A percentile compares a stretch with the other conserved stretches of the same genome.
These are phyloP conservation scores for Cyrtonyx montezumae DNA, from an alignment of 2,113 vertebrate species.

Conservation along the genomic window DNA sequence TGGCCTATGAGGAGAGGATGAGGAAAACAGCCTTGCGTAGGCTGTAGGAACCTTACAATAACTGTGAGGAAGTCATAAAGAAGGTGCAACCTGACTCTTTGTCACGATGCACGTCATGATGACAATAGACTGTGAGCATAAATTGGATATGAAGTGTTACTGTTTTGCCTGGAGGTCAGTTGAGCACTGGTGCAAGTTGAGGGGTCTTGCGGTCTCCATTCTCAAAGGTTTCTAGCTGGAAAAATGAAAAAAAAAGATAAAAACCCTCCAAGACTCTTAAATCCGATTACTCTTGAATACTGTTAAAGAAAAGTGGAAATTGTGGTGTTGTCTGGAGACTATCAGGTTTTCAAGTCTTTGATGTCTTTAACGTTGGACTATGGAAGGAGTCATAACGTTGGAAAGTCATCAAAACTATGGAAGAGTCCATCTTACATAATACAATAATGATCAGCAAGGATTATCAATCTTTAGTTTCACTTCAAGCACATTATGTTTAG, in stretches of 20 bases:
- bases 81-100: background rate
- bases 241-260: background rate
- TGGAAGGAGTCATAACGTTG: too few species aligned
- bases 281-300: background rate
- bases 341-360: background rate
- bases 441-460: background rate
- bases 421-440: background rate
- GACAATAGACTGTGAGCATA: fast-evolving
- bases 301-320: background rate
- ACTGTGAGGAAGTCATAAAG: background rate
- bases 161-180: background rate
- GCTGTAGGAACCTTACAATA: background rate
- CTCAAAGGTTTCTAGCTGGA: background rate
- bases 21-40: background rate
- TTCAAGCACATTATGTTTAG: background rate
- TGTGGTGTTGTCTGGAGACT: background rate
- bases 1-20: background rate
- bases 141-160: background rate
- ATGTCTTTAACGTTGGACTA: background rate
- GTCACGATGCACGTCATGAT: fast-evolving
- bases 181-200: background rate
- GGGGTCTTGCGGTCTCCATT: background rate
- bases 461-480: background rate
- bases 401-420: background rate
- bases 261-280: background rate